Evolutionary conservation across 2,888 invertebrate species (phyloP), one percentile per base, ranked within the genome.

Genomic region (Tricholauxania praeusta): DNA sequence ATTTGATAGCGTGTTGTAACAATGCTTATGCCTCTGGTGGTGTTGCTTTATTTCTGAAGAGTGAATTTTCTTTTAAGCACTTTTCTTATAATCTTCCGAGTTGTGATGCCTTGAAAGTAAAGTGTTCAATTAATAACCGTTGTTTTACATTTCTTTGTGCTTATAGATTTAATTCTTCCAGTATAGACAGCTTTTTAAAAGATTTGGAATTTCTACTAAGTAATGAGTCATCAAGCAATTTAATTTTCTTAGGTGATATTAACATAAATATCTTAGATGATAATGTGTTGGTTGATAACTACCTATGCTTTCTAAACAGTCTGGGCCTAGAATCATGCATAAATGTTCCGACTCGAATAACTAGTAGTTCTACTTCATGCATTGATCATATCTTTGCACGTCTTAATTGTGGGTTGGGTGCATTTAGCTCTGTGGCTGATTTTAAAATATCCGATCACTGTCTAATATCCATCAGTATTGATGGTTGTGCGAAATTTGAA

Each of bases 21-120:
- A n/a, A 53, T 53, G 1, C 15, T 53, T 53, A 53, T 53, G 53
- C 53, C 14, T 53, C 53, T 53, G 53, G 53, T 53, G 53, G 53
- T 53, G 14, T 53, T 1, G 53, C n/a, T 14, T 53, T 53, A 53
- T 53, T 53, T 53, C n/a, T 53, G 12, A 53, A 14, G 12, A 53
- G 2, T 53, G 53, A 53, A 1, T 53, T 53, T 1, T 53, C 14
- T 12, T 1, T 12, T n/a, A 15, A 53, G 12, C 53, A 53, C 15
- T 8, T 7, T 53, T 2, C 15, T 14, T 53, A 15, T 53, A 12
- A 53, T 53, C 53, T 53, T 53, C 1, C 2, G 2, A 53, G 53
- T 53, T 53, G 53, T 53, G 53, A 53, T 53, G 53, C 53, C 1
- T 14, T 53, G 53, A 53, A n/a, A 3, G 53, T 53, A 2, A 53